A percentile compares a stretch with the other conserved stretches of the same genome.
phyloP scores from a whole-genome alignment of 2,888 invertebrate genomes.

The Gastracanthus pulcherrimus region DNA sequence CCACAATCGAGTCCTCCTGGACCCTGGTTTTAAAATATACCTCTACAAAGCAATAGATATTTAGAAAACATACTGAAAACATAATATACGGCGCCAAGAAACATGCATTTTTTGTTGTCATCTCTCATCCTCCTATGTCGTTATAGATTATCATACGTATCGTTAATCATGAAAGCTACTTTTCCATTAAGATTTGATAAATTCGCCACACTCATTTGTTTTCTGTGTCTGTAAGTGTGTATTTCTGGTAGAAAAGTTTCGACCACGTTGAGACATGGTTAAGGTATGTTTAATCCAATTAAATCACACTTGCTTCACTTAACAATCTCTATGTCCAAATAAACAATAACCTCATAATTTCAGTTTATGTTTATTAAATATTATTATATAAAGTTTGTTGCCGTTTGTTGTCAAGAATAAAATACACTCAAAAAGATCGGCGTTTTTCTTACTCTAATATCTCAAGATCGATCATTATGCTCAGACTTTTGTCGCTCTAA shows the following conservation, averaged over 20 bases:
- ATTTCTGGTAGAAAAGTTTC: constrained; percentile 42
- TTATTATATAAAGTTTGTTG: constrained; percentile 37
- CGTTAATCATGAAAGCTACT: not conserved
- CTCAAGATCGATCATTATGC: constrained; percentile 47
- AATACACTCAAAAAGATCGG: constrained; percentile 33
- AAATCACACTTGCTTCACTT: constrained; percentile 54
- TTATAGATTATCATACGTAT: not conserved
- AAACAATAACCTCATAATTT: constrained; percentile 39
- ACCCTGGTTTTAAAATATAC: constrained; percentile 38
- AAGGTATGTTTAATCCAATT: constrained; percentile 35
- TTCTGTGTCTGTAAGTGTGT: constrained; percentile 8
- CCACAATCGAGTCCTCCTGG: constrained; percentile 51
- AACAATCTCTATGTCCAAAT: constrained; percentile 31
- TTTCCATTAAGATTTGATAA: constrained; percentile 14
- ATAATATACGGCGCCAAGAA: constrained; percentile 56
- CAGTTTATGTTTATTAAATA: constrained; percentile 27
- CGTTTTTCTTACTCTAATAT: constrained; percentile 38
- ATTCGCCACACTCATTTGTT: constrained; percentile 6
- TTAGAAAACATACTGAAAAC: constrained; percentile 45
- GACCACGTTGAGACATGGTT: constrained; percentile 24
- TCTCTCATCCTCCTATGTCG: constrained; percentile 51
- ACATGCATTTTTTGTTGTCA: constrained; percentile 38
- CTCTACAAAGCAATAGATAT: constrained; percentile 37
- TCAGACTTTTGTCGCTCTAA: constrained; percentile 40
- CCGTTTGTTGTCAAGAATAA: constrained; percentile 16